Percentiles rank a stretch among this genome's conserved stretches.
Conservation (phyloP, 23 tunicate species). For the Trididemnum miniatum region DNA sequence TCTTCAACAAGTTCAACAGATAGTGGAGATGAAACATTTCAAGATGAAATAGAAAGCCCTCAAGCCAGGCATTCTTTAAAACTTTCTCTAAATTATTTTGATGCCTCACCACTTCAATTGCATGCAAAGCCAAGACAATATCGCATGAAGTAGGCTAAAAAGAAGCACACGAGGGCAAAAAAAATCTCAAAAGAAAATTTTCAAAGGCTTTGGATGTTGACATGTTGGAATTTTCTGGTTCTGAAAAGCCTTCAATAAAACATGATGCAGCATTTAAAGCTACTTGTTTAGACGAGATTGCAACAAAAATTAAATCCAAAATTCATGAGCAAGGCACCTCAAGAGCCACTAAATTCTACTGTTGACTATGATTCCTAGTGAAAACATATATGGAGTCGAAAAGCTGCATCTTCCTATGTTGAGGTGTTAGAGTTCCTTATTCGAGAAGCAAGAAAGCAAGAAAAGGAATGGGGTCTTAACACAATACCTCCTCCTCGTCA, state of each 20-base stretch:
- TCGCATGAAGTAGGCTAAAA: not conserved
- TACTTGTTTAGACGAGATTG: not conserved
- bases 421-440: not conserved
- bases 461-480: not conserved
- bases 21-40: not conserved
- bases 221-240: not conserved
- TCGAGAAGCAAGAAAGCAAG: not conserved
- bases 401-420: not conserved
- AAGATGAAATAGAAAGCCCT: not conserved
- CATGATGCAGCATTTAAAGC: not conserved
- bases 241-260: not conserved
- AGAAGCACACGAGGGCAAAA: not conserved
- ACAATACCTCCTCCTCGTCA: constrained; percentile 1
- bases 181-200: too few relatives aligned
- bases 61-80: not conserved
- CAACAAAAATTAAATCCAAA: not conserved
- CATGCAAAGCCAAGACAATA: not conserved
- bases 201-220: too few relatives aligned
- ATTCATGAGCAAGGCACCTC: not conserved
- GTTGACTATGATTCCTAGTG: not conserved
- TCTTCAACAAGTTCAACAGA: not conserved
- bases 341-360: not conserved
- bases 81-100: not conserved
- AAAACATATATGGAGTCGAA: not conserved
- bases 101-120: too few relatives aligned